Evolutionary conservation across 2,888 invertebrate species (phyloP).

Genomic region (Argyresthia goedartella): DNA sequence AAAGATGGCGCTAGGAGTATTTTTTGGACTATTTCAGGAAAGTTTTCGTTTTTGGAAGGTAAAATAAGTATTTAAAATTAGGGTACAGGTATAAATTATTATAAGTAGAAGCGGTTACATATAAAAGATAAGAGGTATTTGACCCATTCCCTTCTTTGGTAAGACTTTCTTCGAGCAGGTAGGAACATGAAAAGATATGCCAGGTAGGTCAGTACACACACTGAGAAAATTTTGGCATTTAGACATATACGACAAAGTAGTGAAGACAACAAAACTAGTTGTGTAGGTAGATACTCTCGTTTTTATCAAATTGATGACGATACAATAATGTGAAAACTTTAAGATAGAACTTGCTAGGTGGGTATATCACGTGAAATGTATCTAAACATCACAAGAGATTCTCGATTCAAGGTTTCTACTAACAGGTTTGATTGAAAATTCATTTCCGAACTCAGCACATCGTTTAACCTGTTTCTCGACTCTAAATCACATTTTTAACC

Average conservation of each 20-base stretch:
- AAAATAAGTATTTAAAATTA: not conserved
- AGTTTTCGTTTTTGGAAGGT: not conserved
- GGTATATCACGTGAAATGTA: too few species aligned
- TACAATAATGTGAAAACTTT: not conserved
- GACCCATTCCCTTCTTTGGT: too few species aligned
- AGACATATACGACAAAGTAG: not conserved
- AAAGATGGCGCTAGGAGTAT: slow-evolving; percentile 54
- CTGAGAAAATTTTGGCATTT: too few species aligned
- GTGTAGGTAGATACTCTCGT: not conserved
- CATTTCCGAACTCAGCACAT: too few species aligned
- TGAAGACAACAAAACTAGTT: not conserved
- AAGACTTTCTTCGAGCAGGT: too few species aligned
- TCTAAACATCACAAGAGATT: too few species aligned
- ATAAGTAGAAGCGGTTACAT: not conserved
- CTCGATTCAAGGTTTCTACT: too few species aligned
- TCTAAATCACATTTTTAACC: not conserved
- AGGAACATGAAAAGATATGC: too few species aligned
- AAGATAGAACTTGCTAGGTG: too few species aligned
- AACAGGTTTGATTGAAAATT: too few species aligned
- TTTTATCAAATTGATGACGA: not conserved
- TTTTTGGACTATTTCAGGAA: slow-evolving; percentile 9
- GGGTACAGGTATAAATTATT: not conserved
- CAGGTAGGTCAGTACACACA: too few species aligned
- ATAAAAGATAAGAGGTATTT: too few species aligned
- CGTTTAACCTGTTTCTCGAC: not conserved